Evolutionary conservation across 2,888 invertebrate species (phyloP), one percentile per base, ranked within the genome.

Genomic region (Melanostoma mellinum): DNA sequence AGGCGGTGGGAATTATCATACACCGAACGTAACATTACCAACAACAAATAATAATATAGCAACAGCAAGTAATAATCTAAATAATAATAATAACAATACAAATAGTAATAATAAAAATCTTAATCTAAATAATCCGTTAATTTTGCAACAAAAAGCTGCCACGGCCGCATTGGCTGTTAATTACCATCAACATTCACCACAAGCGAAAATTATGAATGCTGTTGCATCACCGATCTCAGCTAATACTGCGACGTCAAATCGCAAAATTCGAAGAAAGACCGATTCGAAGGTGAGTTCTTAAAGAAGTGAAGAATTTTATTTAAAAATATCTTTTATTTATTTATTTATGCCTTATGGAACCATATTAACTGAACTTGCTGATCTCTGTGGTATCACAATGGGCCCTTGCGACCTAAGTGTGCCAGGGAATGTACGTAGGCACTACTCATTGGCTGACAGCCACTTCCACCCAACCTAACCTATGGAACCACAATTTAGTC

Each of bases 251-350:
- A 92, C 93, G 92, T 92, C 93, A 90, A 93, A 92, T 92, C 93
- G 93, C 92, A 94, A 94, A 92, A 94, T 94, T 91, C 93, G 94
- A 90, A 94, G 94, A 92, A 94, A 94, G 92, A 93, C 92, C 89
- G 94, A 95, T 92, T 93, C 93, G 91, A 94, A 91, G 88, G 89
- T 90, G 73, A 90, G 89, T 88, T 87, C 88, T 40, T 42, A 32
- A 38, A 38, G 6, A 35, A 38, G 6, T 38, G 3, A 6, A 20
- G 20, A 20, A 20, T 53, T 36, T 35, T 53, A 2, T 35, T 50
- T 50, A 20, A 20, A 20, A 20, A 20, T 32, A 8, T 50, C 9
- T 44, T 44, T 9, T 44, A 44, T 2, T 4, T 44, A n/a, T 44
- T 44, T 44, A n/a, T 1, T 44, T 9, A 42, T 9, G 6, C 42